Evolutionary conservation across 1,140 invertebrate species (phyloP).

Genomic region (Drosophila cardini): DNA sequence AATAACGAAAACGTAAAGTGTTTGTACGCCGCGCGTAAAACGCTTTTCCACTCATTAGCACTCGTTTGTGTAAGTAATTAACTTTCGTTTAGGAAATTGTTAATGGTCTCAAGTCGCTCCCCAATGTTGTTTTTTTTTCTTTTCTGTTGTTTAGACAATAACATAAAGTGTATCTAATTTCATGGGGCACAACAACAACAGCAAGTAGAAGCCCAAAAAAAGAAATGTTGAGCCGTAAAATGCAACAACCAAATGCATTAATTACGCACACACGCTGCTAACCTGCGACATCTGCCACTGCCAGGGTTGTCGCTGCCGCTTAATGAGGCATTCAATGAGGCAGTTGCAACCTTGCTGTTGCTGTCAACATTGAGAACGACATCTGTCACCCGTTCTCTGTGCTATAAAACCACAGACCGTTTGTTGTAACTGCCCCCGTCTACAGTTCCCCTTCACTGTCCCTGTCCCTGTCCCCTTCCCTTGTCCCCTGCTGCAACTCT

Average conservation of each 20-base stretch:
- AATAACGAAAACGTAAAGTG: conserved; percentile 36
- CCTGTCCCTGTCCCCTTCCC: not conserved
- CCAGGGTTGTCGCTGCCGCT: conserved; percentile 40
- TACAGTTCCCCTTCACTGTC: not conserved
- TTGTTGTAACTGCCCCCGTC: conserved; percentile 2
- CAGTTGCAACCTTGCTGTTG: conserved; percentile 76
- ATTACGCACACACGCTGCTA: conserved; percentile 65
- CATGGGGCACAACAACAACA: conserved; percentile 49
- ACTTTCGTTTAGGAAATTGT: too few relatives aligned
- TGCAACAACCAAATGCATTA: conserved; percentile 80
- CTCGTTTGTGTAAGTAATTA: conserved; percentile 29
- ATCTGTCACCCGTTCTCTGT: conserved; percentile 74
- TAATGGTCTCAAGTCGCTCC: conserved; percentile 16
- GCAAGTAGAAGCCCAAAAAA: conserved; percentile 28
- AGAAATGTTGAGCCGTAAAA: conserved; percentile 75
- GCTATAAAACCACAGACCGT: conserved; percentile 52
- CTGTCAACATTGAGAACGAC: conserved; percentile 54
- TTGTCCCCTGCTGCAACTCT: conserved; percentile 16
- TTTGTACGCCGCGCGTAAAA: conserved; percentile 55
- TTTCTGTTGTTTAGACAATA: conserved; percentile 71
- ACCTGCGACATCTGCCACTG: conserved; percentile 72
- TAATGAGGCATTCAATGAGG: conserved; percentile 79
- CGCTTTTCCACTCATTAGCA: conserved; percentile 73
- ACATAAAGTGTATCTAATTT: conserved; percentile 79
- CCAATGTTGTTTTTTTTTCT: conserved; percentile 35